phyloP scores from a whole-genome alignment of 2,888 invertebrate genomes.

The Electrophaes corylata region DNA sequence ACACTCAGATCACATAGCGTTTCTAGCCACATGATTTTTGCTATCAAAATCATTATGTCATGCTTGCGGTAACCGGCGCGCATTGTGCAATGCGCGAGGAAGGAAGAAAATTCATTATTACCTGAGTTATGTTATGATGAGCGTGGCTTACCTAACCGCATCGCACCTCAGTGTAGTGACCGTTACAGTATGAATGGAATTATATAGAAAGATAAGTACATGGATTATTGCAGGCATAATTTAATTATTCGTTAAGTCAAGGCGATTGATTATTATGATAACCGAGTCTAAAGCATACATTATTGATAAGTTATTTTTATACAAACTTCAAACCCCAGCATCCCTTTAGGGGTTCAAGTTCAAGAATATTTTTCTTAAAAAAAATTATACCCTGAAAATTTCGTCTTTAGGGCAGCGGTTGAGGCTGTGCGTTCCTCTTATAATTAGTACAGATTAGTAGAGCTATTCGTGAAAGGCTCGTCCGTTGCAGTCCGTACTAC shows the following conservation, averaged over 20 bases:
- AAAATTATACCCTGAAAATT: too few species aligned
- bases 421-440: too few species aligned
- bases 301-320: too few species aligned
- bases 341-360: too few species aligned
- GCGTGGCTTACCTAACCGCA: conserved; percentile 59
- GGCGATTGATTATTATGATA: background rate
- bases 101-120: conserved; percentile 64
- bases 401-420: too few species aligned
- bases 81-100: conserved; percentile 67
- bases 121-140: conserved; percentile 59
- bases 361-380: too few species aligned
- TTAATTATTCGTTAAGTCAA: background rate
- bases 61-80: conserved; percentile 49
- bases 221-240: background rate
- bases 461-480: too few species aligned
- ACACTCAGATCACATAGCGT: too few species aligned
- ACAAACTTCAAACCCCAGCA: too few species aligned
- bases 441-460: too few species aligned
- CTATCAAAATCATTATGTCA: conserved; percentile 29
- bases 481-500: too few species aligned
- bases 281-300: too few species aligned
- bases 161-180: conserved; percentile 37
- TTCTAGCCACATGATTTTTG: background rate
- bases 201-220: background rate
- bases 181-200: conserved; percentile 41